These are phyloP conservation scores for Macaca nemestrina DNA, from an alignment of 2,113 vertebrate genomes.

Conservation along the genomic window DNA sequence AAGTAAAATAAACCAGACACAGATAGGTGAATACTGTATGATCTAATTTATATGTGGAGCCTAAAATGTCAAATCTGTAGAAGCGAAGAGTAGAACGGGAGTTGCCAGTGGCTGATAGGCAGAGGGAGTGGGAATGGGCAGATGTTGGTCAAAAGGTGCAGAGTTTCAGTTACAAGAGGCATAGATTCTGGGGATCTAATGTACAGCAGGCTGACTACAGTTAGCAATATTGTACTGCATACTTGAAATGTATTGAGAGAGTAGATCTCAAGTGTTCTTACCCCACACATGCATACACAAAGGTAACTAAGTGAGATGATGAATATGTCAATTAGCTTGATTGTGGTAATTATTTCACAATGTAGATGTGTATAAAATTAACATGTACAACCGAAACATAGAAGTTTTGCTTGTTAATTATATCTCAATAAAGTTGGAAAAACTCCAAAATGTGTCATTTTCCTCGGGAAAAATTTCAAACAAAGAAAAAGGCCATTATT, in stretches of 20 bases:
- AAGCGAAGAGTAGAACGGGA: neutral
- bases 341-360: neutral
- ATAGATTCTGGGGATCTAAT: neutral
- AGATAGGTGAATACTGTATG: neutral
- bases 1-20: neutral
- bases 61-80: neutral
- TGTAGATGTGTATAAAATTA: neutral
- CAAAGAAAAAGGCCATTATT: neutral
- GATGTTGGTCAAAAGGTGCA: neutral
- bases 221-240: neutral
- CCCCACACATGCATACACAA: neutral
- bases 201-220: neutral
- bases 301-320: neutral
- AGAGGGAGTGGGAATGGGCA: neutral
- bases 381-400: neutral
- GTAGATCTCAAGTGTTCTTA: neutral
- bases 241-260: neutral
- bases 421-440: neutral
- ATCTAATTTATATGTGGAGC: neutral
- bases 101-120: neutral
- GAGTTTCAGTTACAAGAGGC: neutral
- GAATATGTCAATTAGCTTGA: neutral
- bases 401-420: neutral
- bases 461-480: neutral
- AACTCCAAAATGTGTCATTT: neutral